Base-by-base conservation (phyloP, 2,888 invertebrate species). In the Petrolisthes cinctipes region DNA sequence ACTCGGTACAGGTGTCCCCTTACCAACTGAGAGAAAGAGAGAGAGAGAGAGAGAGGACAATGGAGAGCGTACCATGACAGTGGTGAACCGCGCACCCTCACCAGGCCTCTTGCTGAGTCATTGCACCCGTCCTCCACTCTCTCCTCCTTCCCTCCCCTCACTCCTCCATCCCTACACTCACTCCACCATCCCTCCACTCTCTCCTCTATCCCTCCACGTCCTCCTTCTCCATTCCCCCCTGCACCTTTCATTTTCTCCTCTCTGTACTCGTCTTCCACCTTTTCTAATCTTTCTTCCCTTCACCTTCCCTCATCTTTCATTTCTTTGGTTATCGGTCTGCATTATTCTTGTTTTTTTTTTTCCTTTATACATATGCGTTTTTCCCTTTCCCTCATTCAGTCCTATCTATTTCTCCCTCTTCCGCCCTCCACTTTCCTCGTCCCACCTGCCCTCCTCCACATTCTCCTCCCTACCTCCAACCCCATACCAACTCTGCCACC, bases 41-140 rank as follows among this genome's bases (percentile, higher is more conserved):
- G 71, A n/a, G 14, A 71, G 71, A 71, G 71, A 71, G 71, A 71
- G 71, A 71, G 71, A 71, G 71, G 20, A 20, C 14, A n/a, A 11
- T 11, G 20, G 20, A 71, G 71, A 71, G 71, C 20, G 71, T 71
- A 71, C 71, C 71, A 71, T 71, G 71, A 71, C 71, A 71, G 71
- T 71, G 71, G n/a, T 14, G 14, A 71, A 71, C 71, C 71, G 14
- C 54, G 56, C 53, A 51, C 79, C 56, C 79, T 79, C 79, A 56
- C n/a, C 56, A 79, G 54, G 53, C 53, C 79, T 20, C 54, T 54
- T 54, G 20, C 53, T 54, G 54, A 17, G 56, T n/a, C 79, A 17
- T n/a, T 79, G 53, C 56, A 17, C 17, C 79, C 56, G 14, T 17
- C n/a, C 17, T 20, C 79, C 53, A 14, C 5, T 23, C 17, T n/a